Evolutionary conservation across 2,113 vertebrate genomes (phyloP).

Genomic region (Chloebia gouldiae): DNA sequence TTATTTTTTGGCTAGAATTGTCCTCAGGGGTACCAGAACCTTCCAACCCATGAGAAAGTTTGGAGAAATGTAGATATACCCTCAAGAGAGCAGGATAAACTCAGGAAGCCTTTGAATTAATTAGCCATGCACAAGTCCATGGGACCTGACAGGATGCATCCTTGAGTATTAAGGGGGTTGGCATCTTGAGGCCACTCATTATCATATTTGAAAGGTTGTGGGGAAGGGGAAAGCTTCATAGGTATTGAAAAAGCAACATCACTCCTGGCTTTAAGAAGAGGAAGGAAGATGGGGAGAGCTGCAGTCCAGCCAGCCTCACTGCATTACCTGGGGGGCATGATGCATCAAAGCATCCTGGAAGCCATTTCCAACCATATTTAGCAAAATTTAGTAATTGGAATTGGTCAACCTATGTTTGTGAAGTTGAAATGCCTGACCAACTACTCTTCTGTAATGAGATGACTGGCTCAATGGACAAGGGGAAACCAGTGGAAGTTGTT

Average conservation of each 20-base stretch:
- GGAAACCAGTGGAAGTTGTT: neutral
- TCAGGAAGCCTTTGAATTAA: neutral
- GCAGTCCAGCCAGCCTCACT: neutral
- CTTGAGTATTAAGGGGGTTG: neutral
- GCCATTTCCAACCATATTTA: neutral
- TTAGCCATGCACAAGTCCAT: neutral
- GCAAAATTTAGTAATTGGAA: fast-evolving
- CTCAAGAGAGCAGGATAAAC: neutral
- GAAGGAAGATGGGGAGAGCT: neutral
- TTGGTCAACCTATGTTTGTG: neutral
- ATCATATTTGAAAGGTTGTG: neutral
- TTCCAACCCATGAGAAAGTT: neutral
- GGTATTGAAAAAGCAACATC: neutral
- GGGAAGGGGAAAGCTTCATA: neutral
- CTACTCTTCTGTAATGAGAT: neutral
- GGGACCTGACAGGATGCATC: neutral
- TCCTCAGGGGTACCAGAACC: neutral
- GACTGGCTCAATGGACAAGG: neutral
- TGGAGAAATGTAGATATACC: neutral
- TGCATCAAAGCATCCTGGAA: neutral
- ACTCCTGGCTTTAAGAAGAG: neutral
- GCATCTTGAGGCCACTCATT: neutral
- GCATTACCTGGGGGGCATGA: neutral
- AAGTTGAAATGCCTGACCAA: neutral
- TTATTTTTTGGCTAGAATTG: neutral